Percentiles rank a stretch among this genome's conserved stretches.
Conservation (phyloP, 2,113 vertebrate genomes). For the Heterotilapia buettikoferi region DNA sequence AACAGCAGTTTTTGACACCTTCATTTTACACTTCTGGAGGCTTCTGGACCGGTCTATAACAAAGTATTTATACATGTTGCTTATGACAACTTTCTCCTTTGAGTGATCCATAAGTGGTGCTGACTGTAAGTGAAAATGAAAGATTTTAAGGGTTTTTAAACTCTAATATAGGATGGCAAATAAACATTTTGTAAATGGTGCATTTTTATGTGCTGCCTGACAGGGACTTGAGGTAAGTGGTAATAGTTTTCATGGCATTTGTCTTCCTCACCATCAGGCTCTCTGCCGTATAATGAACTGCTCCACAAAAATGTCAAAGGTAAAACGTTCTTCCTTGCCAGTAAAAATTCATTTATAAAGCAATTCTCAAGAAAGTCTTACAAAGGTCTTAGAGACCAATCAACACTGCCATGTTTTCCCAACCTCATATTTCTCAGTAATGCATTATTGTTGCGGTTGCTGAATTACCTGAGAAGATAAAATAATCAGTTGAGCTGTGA, state of each 20-base stretch:
- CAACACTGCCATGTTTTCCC: background rate
- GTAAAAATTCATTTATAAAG: background rate
- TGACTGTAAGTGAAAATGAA: background rate
- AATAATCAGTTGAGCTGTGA: background rate
- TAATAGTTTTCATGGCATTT: background rate
- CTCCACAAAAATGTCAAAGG: background rate
- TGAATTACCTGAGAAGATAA: background rate
- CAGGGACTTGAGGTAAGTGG: background rate
- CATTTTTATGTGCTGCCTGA: background rate
- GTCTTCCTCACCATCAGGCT: background rate
- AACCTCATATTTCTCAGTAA: background rate
- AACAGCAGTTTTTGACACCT: too few species aligned
- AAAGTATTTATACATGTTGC: background rate
- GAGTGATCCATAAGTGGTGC: background rate
- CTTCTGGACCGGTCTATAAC: too few species aligned
- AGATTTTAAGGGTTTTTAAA: background rate
- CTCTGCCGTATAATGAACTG: background rate
- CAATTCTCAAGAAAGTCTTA: background rate
- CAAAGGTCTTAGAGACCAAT: background rate
- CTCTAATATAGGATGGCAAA: background rate
- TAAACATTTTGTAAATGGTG: background rate
- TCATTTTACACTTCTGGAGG: too few species aligned
- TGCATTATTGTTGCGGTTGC: background rate
- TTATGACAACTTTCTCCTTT: background rate
- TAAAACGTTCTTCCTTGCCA: background rate